Evolutionary conservation across 2,888 invertebrate genomes (phyloP).

Genomic region (Lasioglossum calceatum): DNA sequence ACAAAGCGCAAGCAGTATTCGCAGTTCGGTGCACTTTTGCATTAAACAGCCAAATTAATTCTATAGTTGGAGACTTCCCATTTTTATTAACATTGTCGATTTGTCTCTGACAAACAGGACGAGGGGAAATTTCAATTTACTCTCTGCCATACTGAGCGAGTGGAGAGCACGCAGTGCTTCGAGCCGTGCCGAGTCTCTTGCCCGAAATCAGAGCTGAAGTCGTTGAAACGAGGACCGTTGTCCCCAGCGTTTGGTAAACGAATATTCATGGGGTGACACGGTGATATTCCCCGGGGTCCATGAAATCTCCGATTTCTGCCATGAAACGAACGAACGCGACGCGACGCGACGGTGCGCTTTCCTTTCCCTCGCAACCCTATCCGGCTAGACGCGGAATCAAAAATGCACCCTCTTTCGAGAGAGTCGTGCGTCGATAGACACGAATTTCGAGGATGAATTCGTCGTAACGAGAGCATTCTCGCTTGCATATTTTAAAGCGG

Average conservation of each 20-base stretch:
- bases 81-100: neutral
- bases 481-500: constrained; percentile 59
- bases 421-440: neutral
- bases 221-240: constrained; percentile 13
- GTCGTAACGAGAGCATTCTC: constrained; percentile 59
- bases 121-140: neutral
- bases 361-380: neutral
- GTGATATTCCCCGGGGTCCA: neutral
- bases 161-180: neutral
- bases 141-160: neutral
- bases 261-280: neutral
- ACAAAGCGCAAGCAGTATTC: neutral
- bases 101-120: neutral
- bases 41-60: neutral
- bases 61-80: neutral
- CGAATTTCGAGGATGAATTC: constrained; percentile 65
- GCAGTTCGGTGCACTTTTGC: neutral
- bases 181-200: neutral
- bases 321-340: neutral
- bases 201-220: neutral
- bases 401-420: constrained; percentile 27
- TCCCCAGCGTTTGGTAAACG: constrained; percentile 5
- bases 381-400: neutral
- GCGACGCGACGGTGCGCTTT: neutral
- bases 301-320: neutral